Base-by-base conservation (phyloP, 1,140 invertebrate species). In the Lepidurus apus region DNA sequence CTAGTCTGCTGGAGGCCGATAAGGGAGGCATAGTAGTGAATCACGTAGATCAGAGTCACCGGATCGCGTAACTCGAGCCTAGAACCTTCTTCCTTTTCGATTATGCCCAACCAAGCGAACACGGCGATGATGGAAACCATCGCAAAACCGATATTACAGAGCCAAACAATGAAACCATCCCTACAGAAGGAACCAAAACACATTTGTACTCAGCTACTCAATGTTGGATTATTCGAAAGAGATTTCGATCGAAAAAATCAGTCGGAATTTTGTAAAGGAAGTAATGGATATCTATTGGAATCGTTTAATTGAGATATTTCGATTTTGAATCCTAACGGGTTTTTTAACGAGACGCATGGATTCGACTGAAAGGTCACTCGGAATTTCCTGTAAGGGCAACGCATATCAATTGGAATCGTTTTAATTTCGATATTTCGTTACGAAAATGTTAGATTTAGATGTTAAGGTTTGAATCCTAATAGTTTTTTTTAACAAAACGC, bases 31-130 rank as follows among this genome's bases (percentile, higher is more conserved):
- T 79, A 74, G 34, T 79, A 79, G 43, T 79, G 75, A 11, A 79
- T 44, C n/a, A 75, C 43, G 21, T 79, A 79, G 21, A 79, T 44
- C 73, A 79, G 75, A 0, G 73, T 44, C 17, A 45, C 53, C 4
- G 73, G 43, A 26, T 79, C 26, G 8, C 9, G 42, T 42, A 79
- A 17, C 21, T 65, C 53, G 9, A 65, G 53, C 21, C 10, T 65
- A 45, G 26, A n/a, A 8, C 21, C 73, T 43, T 11, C 43, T 44
- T 21, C 73, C n/a, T 44, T 74, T 9, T 74, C 73, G 3, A 44
- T 45, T 75, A 79, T 26, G 10, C 78, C 78, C 7, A 74, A 42
- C 78, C 78, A 79, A 13, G 78, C 78, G 42, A 79, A 79, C 34
- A 47, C 24, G 7, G 78, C 34, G 42, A 44, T 24, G 43, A 79